Conservation (phyloP, 1,140 invertebrate species). For the Dryas iulia region DNA sequence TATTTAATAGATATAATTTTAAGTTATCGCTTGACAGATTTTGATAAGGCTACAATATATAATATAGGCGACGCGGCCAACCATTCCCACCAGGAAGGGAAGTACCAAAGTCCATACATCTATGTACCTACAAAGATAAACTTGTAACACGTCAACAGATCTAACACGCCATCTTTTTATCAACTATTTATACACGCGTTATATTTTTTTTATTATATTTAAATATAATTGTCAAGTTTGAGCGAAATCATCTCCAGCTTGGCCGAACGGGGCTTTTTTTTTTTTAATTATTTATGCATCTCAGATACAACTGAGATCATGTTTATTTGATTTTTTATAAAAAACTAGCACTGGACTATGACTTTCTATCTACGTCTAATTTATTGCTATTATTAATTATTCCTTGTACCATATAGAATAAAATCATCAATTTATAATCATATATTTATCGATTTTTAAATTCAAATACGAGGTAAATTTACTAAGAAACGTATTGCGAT, state of each 20-base stretch:
- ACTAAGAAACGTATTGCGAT: background rate
- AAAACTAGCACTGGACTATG: background rate
- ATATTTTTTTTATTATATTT: slow-evolving; percentile 1
- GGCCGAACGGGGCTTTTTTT: background rate
- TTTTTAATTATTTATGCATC: background rate
- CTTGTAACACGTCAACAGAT: slow-evolving; percentile 2
- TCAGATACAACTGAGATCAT: background rate
- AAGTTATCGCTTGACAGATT: background rate
- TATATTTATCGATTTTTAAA: background rate
- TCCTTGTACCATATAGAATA: background rate
- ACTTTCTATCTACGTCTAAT: slow-evolving; percentile 2
- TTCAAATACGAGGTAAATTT: background rate
- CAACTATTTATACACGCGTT: slow-evolving; percentile 11
- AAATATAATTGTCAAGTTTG: slow-evolving; percentile 13
- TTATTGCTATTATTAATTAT: slow-evolving; percentile 12
- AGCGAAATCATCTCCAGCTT: background rate
- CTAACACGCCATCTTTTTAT: background rate
- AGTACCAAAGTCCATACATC: background rate
- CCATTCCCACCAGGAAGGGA: background rate
- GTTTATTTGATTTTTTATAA: background rate
- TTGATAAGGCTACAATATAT: background rate
- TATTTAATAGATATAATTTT: too few relatives aligned
- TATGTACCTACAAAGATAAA: background rate
- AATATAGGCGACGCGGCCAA: background rate
- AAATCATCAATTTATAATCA: background rate